Evolutionary conservation across 2,888 invertebrate species (phyloP).

Genomic region (Sinhomidia bicolor): DNA sequence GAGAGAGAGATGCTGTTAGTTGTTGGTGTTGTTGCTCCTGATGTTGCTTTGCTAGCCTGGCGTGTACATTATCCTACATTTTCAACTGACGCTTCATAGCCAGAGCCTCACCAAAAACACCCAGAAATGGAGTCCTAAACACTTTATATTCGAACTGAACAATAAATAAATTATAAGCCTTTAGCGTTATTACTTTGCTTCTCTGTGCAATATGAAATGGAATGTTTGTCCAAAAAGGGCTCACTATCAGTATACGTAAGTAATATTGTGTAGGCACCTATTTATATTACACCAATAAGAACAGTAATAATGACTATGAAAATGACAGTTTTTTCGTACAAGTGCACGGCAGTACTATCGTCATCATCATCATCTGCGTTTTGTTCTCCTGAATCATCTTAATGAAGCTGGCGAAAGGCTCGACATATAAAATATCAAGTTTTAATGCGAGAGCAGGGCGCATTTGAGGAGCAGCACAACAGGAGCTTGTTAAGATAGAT

Average conservation of each 20-base stretch:
- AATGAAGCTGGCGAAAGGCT: slow-evolving; percentile 43
- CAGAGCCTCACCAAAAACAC: neutral
- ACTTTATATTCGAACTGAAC: slow-evolving; percentile 3
- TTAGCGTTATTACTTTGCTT: neutral
- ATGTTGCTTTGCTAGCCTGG: neutral
- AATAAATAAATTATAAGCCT: slow-evolving; percentile 24
- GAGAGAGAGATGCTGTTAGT: neutral
- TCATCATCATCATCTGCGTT: neutral
- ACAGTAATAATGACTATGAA: slow-evolving; percentile 1
- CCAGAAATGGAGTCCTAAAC: slow-evolving; percentile 4
- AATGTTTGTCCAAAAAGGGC: slow-evolving; percentile 8
- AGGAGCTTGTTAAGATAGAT: neutral
- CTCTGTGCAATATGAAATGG: neutral
- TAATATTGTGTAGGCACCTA: too few species aligned
- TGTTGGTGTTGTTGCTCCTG: neutral
- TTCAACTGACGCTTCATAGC: neutral
- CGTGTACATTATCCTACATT: neutral
- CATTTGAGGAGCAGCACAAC: neutral
- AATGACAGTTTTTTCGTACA: neutral
- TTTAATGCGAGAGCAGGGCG: neutral
- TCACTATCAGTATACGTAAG: too few species aligned
- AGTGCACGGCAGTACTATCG: neutral
- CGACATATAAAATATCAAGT: neutral
- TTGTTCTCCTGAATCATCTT: slow-evolving; percentile 30
- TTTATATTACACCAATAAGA: neutral